Evolutionary conservation across 2,797 vertebrate genomes (phyloP).

Genomic region (Allochrocebus solatus): DNA sequence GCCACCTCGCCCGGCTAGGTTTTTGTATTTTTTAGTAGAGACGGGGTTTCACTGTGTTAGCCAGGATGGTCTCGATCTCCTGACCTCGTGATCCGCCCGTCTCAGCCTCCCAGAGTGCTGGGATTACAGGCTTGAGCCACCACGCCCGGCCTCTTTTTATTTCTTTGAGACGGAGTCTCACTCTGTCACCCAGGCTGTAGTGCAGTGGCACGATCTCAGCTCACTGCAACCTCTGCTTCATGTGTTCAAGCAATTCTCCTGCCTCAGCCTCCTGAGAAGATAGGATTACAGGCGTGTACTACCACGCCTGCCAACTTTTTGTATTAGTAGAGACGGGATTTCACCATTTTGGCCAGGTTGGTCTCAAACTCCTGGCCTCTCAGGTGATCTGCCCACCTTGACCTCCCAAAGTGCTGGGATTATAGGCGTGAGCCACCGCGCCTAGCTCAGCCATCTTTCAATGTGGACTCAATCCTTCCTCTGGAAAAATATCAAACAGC

Average conservation of each 20-base stretch:
- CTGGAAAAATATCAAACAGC: neutral
- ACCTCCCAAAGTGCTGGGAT: neutral
- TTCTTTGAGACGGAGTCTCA: neutral
- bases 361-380: neutral
- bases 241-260: neutral
- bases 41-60: too few species aligned
- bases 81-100: too few species aligned
- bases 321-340: neutral
- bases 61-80: too few species aligned
- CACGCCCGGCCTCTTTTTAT: too few species aligned
- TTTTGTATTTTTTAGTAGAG: too few species aligned
- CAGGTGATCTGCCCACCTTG: neutral
- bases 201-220: neutral
- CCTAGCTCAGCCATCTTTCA: neutral
- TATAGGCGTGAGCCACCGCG: neutral
- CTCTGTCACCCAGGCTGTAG: neutral
- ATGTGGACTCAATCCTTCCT: neutral
- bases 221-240: neutral
- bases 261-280: neutral
- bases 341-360: neutral
- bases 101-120: too few species aligned
- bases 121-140: too few species aligned
- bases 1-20: too few species aligned
- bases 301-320: neutral
- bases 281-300: neutral